A percentile compares a stretch with the other conserved stretches of the same genome.
phyloP scores from a whole-genome alignment of 1,140 invertebrate species.

The Lerema accius region DNA sequence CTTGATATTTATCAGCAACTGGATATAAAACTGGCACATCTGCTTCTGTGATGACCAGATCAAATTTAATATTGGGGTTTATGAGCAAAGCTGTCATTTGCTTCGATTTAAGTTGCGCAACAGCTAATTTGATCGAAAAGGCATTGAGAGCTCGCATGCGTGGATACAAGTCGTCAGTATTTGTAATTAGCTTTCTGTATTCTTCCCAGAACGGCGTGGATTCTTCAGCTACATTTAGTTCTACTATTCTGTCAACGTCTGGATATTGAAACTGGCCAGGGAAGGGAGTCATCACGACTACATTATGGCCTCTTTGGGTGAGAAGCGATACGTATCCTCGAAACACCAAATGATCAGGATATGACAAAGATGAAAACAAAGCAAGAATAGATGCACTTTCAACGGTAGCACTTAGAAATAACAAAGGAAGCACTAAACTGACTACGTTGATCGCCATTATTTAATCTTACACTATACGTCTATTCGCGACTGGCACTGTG shows the following conservation, averaged over 20 bases:
- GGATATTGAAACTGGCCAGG: constrained; percentile 66
- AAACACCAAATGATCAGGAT: constrained; percentile 68
- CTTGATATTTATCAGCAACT: constrained; percentile 70
- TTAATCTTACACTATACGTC: constrained; percentile 20
- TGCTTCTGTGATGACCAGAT: constrained; percentile 73
- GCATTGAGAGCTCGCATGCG: constrained; percentile 59
- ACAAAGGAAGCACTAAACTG: constrained; percentile 44
- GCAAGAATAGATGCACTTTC: constrained; percentile 67
- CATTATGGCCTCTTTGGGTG: constrained; percentile 56
- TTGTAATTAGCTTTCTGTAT: constrained; percentile 54
- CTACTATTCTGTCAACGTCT: constrained; percentile 61
- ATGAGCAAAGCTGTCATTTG: constrained; percentile 63
- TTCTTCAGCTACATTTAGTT: constrained; percentile 62
- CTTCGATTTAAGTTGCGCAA: constrained; percentile 68
- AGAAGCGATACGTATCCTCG: constrained; percentile 63
- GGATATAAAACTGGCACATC: constrained; percentile 72
- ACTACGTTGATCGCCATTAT: constrained; percentile 49
- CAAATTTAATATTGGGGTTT: constrained; percentile 71
- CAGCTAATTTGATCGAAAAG: constrained; percentile 59
- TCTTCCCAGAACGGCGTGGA: constrained; percentile 65
- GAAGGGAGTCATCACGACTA: constrained; percentile 74
- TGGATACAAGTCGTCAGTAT: constrained; percentile 63
- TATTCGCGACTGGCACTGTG: constrained; percentile 1
- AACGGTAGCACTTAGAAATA: constrained; percentile 40
- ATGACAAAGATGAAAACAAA: constrained; percentile 71